Base-by-base conservation (phyloP, 2,888 invertebrate species). In the Dromius quadrimaculatus region DNA sequence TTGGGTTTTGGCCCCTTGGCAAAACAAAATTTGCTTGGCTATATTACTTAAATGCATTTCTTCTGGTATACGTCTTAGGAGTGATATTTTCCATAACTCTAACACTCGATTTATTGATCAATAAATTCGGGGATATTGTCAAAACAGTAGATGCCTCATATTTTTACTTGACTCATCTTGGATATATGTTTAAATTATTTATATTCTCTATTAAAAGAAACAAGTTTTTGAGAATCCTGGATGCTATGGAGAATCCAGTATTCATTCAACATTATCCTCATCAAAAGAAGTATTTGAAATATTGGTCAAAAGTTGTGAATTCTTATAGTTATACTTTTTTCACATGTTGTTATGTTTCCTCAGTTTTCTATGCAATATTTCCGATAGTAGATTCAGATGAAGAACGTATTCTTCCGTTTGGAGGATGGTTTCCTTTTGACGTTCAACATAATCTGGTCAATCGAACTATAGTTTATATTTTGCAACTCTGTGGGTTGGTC, bases 361-460 rank as follows among this genome's bases (percentile, higher is more conserved):
- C 73, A 0, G 6, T 72, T 5, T 76, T 76, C 57, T 76, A 72
- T 38, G 71, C 71, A 2, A n/a, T 74, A 8, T 72, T 72, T 36
- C 76, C 76, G 0, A 45, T 74, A 11, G 34, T 75, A 8, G 73
- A 73, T 22, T 70, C 70, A 36, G 72, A 74, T 50, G 71, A 73
- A 9, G 72, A 74, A 3, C 72, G 70, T 47, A 57, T 73, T 45
- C 57, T 74, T 38, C 74, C 76, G 1, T 71, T 76, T 19, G 72
- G 73, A 1, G 76, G 76, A 19, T 76, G 76, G 76, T 74, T 74
- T 59, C 76, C 76, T 1, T 68, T 75, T 6, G 73, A 74, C 36
- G 71, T 74, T 4, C 63, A 64, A 15, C 3, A 28, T 20, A 50
- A 50, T 13, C 9, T 50, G 1, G 50, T 47, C 4, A 72, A 74